These are phyloP conservation scores for Heliconius cydno DNA, from an alignment of 2,888 invertebrate genomes.

Conservation along the genomic window DNA sequence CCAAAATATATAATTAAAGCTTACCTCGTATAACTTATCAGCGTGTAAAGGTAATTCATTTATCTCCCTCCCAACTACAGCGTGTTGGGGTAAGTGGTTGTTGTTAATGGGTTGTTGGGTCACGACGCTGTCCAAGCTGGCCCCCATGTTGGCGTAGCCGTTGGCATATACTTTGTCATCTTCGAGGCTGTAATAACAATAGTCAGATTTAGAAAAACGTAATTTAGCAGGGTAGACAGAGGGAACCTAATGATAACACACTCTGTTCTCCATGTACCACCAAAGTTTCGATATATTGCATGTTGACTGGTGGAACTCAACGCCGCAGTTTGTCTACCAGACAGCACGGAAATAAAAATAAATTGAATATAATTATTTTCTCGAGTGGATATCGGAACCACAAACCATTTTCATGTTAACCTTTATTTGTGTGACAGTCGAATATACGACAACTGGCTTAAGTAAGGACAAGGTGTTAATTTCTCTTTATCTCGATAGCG, in stretches of 20 bases:
- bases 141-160: slow-evolving; percentile 73
- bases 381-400: too few relatives aligned
- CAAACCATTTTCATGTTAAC: not conserved
- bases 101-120: slow-evolving; percentile 77
- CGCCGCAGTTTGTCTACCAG: too few relatives aligned
- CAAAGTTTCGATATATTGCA: too few relatives aligned
- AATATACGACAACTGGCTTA: not conserved
- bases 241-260: too few relatives aligned
- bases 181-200: slow-evolving; percentile 63
- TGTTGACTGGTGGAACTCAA: not conserved
- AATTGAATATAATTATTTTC: too few relatives aligned
- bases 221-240: not conserved
- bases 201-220: not conserved
- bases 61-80: slow-evolving; percentile 62
- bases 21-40: slow-evolving; percentile 78
- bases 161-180: slow-evolving; percentile 83
- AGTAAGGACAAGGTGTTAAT: too few relatives aligned
- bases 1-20: not conserved
- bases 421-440: not conserved
- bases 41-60: slow-evolving; percentile 76
- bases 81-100: slow-evolving; percentile 69
- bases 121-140: slow-evolving; percentile 73
- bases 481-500: too few relatives aligned
- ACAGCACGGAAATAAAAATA: too few relatives aligned
- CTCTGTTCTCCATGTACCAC: too few relatives aligned